phyloP scores from a whole-genome alignment of 2,888 invertebrate species.

The Phytoseiulus persimilis region DNA sequence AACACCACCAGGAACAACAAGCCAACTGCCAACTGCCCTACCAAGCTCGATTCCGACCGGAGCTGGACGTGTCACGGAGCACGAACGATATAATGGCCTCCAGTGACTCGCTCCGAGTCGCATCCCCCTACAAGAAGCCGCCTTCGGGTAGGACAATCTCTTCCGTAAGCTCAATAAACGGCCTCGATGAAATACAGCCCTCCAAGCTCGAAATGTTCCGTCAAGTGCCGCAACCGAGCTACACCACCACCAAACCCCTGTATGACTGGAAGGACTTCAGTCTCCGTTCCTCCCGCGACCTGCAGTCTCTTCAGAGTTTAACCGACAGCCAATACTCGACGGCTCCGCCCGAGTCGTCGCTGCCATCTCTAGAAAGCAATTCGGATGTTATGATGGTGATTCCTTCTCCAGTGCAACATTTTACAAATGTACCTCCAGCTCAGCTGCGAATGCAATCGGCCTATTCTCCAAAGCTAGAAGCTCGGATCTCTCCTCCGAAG shows the following conservation, averaged over 20 bases:
- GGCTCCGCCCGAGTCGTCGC: conserved; percentile 15
- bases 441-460: background rate
- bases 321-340: conserved; percentile 29
- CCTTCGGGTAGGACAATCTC: conserved; percentile 10
- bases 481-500: background rate
- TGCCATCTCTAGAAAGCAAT: conserved; percentile 36
- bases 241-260: background rate
- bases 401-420: conserved; percentile 37
- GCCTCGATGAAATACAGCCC: conserved; percentile 22
- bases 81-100: background rate
- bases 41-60: background rate
- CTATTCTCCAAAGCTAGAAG: background rate
- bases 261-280: background rate
- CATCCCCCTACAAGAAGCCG: background rate
- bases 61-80: background rate
- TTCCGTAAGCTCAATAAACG: background rate
- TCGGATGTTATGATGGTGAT: background rate
- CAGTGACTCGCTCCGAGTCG: background rate
- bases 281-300: conserved; percentile 10
- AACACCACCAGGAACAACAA: background rate
- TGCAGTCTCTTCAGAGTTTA: conserved; percentile 22
- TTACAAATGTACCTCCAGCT: conserved; percentile 12
- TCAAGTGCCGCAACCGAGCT: conserved; percentile 23
- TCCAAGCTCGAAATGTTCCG: conserved; percentile 24
- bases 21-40: background rate